phyloP scores from a whole-genome alignment of 2,113 vertebrate genomes.

The Leptocoma aspasia region DNA sequence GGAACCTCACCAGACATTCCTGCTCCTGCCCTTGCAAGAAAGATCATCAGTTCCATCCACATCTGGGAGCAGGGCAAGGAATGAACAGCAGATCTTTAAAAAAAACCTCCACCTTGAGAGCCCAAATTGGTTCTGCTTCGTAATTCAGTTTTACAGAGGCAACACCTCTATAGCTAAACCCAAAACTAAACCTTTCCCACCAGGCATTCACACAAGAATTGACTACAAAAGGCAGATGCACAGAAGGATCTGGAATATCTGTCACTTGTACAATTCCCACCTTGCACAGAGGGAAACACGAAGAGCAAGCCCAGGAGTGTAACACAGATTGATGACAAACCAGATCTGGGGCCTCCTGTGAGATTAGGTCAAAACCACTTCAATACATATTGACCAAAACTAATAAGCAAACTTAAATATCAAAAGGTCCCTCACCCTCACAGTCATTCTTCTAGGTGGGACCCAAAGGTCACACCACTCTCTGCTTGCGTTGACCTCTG shows the following conservation, averaged over 20 bases:
- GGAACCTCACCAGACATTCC: background rate
- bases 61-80: background rate
- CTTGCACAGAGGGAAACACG: background rate
- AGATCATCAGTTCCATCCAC: background rate
- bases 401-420: constrained; percentile 64
- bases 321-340: background rate
- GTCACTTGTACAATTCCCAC: background rate
- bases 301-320: background rate
- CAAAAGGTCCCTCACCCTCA: constrained; percentile 50
- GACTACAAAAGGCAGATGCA: background rate
- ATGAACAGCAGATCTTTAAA: background rate
- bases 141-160: background rate
- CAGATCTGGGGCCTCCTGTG: background rate
- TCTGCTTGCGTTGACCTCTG: constrained; percentile 15
- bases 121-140: background rate
- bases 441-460: background rate
- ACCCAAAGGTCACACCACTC: constrained; percentile 41
- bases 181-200: background rate
- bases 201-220: background rate
- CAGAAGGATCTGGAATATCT: background rate
- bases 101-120: background rate
- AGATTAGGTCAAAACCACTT: constrained; percentile 37
- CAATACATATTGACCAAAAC: constrained; percentile 26
- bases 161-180: background rate
- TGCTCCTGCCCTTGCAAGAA: background rate